Conservation (phyloP, 2,888 invertebrate genomes). For the Andrena praecox region DNA sequence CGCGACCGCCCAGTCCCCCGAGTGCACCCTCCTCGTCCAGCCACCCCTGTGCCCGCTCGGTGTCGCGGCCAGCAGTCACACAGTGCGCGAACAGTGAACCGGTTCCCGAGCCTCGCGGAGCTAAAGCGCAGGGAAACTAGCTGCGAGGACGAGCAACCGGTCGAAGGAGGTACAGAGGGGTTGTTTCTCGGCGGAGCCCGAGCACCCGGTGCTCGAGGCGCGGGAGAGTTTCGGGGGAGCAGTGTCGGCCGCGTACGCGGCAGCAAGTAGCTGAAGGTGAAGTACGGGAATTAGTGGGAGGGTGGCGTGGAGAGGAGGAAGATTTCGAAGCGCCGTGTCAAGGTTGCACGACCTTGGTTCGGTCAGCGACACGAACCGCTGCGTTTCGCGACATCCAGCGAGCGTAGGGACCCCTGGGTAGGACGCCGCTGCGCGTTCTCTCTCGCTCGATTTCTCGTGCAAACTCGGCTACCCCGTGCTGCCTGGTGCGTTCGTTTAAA, state of each 20-base stretch:
- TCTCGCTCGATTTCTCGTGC: too few species aligned
- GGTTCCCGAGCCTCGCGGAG: neutral
- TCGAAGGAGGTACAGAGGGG: neutral
- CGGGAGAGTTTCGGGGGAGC: neutral
- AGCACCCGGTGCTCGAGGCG: neutral
- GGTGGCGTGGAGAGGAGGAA: constrained; percentile 57
- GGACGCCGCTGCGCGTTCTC: neutral
- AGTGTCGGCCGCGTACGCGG: neutral
- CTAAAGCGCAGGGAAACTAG: neutral
- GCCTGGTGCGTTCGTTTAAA: too few species aligned
- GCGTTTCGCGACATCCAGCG: constrained; percentile 57
- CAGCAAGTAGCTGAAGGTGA: constrained; percentile 51
- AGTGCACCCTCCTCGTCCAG: neutral
- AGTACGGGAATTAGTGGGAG: constrained; percentile 36
- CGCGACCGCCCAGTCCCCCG: constrained; percentile 1
- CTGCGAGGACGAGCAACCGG: neutral
- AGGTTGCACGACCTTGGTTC: constrained; percentile 72
- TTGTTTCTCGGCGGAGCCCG: neutral
- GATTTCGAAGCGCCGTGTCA: constrained; percentile 67
- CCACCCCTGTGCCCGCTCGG: neutral
- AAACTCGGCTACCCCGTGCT: too few species aligned
- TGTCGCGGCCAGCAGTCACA: neutral
- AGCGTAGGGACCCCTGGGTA: neutral
- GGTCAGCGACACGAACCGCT: constrained; percentile 56
- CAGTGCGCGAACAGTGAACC: neutral